Evolutionary conservation across 92 coral and sea anemone genomes (phyloP).

Genomic region (Umimayanthus kanabou): DNA sequence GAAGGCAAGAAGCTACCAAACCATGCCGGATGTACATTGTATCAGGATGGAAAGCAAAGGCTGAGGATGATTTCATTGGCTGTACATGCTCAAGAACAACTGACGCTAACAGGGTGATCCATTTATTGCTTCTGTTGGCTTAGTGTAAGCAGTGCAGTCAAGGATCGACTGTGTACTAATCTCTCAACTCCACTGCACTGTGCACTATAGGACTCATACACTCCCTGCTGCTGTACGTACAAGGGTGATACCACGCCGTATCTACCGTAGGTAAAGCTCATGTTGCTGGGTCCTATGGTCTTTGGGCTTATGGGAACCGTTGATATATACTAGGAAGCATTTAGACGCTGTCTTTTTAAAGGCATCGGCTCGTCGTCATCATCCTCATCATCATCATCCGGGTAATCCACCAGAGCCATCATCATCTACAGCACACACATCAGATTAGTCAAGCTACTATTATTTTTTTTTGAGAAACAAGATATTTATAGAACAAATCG

Average conservation of each 20-base stretch:
- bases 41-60: not conserved
- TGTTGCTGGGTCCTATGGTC: not conserved
- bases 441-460: not conserved
- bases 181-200: not conserved
- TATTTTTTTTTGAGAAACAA: not conserved
- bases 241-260: not conserved
- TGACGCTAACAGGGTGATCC: not conserved
- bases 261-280: not conserved
- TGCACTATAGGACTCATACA: not conserved
- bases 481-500: not conserved
- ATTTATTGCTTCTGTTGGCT: not conserved
- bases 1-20: not conserved
- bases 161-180: not conserved
- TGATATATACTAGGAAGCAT: constrained; percentile 69
- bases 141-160: not conserved
- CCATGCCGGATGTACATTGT: not conserved
- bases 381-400: constrained; percentile 94
- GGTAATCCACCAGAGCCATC: constrained; percentile 83
- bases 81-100: not conserved
- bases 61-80: not conserved
- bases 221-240: not conserved
- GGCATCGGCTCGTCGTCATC: constrained; percentile 89
- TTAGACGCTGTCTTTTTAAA: constrained; percentile 91
- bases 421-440: constrained; percentile 37
- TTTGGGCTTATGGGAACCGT: not conserved